These are phyloP conservation scores for Aphelenchoides fujianensis DNA, from an alignment of 1,140 invertebrate species.

Conservation along the genomic window DNA sequence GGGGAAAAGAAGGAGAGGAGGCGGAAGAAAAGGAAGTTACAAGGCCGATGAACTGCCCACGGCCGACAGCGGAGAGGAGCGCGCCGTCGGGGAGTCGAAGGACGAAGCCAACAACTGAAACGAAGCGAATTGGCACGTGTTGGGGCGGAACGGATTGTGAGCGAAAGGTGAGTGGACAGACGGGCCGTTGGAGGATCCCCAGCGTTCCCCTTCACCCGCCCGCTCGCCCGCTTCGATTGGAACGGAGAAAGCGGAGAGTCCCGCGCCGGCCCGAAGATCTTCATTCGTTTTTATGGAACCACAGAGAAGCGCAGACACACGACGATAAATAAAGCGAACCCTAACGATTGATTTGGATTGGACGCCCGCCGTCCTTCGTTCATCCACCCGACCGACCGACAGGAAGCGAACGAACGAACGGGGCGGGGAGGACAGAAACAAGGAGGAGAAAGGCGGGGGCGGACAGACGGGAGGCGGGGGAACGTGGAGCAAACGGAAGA, in stretches of 20 bases:
- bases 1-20: too few species aligned
- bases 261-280: too few species aligned
- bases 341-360: background rate
- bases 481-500: background rate
- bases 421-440: background rate
- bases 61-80: background rate
- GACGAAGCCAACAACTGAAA: background rate
- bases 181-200: too few species aligned
- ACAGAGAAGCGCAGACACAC: background rate
- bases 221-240: too few species aligned
- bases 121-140: background rate
- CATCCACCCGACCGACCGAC: too few species aligned
- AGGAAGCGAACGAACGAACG: background rate
- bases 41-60: background rate
- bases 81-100: slow-evolving; percentile 1
- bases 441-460: background rate
- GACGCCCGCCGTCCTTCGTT: too few species aligned
- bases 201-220: too few species aligned
- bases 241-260: too few species aligned
- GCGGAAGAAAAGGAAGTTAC: background rate
- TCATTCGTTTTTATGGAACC: background rate
- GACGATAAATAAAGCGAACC: background rate
- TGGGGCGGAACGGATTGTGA: background rate
- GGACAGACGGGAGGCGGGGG: background rate
- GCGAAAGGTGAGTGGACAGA: too few species aligned